A percentile compares a stretch with the other conserved stretches of the same genome.
These are phyloP conservation scores for Acanthisitta chloris DNA, from an alignment of 2,113 vertebrate species.

Conservation along the genomic window DNA sequence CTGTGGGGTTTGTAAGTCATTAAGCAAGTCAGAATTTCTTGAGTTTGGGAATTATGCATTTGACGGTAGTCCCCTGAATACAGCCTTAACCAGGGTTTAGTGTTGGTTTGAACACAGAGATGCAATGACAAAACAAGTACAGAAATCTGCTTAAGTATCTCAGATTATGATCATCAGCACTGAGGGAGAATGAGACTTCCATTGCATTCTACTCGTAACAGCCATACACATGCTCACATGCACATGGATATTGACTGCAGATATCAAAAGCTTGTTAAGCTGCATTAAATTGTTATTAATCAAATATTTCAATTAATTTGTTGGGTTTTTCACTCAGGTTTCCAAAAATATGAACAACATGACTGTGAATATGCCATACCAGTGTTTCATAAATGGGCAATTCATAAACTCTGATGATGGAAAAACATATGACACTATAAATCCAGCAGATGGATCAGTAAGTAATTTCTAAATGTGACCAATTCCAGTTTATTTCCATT, in stretches of 20 bases:
- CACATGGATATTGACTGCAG: not conserved
- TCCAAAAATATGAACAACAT: slow-evolving; percentile 78
- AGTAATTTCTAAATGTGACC: slow-evolving; percentile 49
- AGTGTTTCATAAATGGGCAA: slow-evolving; percentile 83
- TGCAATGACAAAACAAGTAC: not conserved
- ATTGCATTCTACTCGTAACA: not conserved
- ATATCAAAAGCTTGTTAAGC: not conserved
- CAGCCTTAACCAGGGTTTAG: not conserved
- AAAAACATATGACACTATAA: slow-evolving; percentile 79
- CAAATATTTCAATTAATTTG: not conserved
- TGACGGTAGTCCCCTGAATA: not conserved
- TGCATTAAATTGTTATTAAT: not conserved
- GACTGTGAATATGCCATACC: slow-evolving; percentile 83
- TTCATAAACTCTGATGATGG: slow-evolving; percentile 77
- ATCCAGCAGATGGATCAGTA: slow-evolving; percentile 83
- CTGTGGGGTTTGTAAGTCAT: not conserved
- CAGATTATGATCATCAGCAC: not conserved
- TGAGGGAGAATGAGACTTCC: not conserved
- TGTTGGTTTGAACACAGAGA: not conserved
- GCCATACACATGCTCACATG: not conserved
- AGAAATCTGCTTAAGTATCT: not conserved
- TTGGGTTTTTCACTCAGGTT: slow-evolving; percentile 63
- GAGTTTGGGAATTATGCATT: not conserved
- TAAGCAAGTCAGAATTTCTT: not conserved
- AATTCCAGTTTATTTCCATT: not conserved